phyloP scores from a whole-genome alignment of 2,797 vertebrate genomes.

The Tokudaia tokunoshimensis region DNA sequence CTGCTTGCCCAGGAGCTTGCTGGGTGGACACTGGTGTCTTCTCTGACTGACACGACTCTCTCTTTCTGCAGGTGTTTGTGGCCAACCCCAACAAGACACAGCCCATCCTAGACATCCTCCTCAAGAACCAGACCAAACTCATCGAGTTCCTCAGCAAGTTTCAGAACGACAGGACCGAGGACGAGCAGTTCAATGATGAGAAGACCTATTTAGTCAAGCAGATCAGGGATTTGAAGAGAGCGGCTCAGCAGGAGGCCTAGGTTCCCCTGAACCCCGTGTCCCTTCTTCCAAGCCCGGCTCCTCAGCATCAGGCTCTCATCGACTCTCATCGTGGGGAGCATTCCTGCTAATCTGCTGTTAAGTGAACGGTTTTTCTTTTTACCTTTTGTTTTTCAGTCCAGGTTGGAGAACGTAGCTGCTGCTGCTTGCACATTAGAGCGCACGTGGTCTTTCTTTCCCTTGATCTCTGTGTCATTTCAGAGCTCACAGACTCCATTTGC shows the following conservation, averaged over 20 bases:
- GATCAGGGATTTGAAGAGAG: conserved; percentile 99
- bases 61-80: conserved; percentile 94
- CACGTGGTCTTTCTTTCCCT: conserved; percentile 91
- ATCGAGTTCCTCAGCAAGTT: conserved; percentile 99
- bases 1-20: background rate
- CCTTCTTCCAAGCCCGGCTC: conserved; percentile 92
- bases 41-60: background rate
- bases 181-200: conserved; percentile 99
- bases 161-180: conserved; percentile 98
- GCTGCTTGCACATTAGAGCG: conserved; percentile 94
- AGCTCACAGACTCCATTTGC: conserved; percentile 89
- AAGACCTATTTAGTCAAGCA: conserved; percentile 99
- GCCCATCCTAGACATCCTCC: conserved; percentile 98
- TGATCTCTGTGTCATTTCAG: conserved; percentile 91
- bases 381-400: conserved; percentile 90
- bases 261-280: conserved; percentile 87
- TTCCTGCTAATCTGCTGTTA: conserved; percentile 94
- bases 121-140: conserved; percentile 98
- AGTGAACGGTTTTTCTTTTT: conserved; percentile 92
- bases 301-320: conserved; percentile 90
- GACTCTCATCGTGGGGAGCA: conserved; percentile 90
- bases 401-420: conserved; percentile 93
- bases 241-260: conserved; percentile 96
- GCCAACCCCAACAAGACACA: conserved; percentile 99
- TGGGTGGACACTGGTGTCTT: background rate